Conservation (phyloP, 2,797 vertebrate species). For the Numenius phaeopus region DNA sequence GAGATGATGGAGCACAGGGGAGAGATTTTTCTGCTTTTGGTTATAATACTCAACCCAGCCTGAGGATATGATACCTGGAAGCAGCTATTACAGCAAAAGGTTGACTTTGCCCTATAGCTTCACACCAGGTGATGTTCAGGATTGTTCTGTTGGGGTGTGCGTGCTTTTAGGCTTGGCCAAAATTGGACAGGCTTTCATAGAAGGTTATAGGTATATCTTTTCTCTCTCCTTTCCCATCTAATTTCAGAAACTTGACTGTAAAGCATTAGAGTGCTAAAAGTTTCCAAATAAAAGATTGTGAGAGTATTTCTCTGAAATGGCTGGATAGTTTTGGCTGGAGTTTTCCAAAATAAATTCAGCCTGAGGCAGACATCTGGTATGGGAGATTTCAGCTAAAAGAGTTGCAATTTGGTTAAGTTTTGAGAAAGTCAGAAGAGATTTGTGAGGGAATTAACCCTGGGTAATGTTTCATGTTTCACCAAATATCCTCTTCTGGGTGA, state of each 20-base stretch:
- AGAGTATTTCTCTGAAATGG: conserved; percentile 54
- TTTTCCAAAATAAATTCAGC: conserved; percentile 64
- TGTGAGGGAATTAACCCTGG: not conserved
- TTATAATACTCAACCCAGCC: not conserved
- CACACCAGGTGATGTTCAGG: not conserved
- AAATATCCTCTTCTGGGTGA: not conserved
- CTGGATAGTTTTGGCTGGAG: conserved; percentile 55
- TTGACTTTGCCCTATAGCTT: not conserved
- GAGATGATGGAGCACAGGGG: not conserved
- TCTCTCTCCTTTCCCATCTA: not conserved
- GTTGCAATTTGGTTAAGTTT: conserved; percentile 40
- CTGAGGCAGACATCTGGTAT: conserved; percentile 49
- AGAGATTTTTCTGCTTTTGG: not conserved
- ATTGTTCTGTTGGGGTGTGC: not conserved
- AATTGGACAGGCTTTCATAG: not conserved
- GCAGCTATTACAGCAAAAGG: not conserved
- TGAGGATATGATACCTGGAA: not conserved
- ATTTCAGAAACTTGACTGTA: conserved; percentile 12
- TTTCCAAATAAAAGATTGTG: conserved; percentile 64
- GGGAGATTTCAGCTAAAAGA: conserved; percentile 52
- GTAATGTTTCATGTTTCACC: conserved; percentile 17
- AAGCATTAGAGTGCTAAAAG: not conserved
- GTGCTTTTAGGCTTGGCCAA: not conserved
- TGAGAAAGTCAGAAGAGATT: conserved; percentile 16
- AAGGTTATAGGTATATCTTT: not conserved